phyloP scores from a whole-genome alignment of 2,888 invertebrate genomes.

The Amblyjoppa fuscipennis region DNA sequence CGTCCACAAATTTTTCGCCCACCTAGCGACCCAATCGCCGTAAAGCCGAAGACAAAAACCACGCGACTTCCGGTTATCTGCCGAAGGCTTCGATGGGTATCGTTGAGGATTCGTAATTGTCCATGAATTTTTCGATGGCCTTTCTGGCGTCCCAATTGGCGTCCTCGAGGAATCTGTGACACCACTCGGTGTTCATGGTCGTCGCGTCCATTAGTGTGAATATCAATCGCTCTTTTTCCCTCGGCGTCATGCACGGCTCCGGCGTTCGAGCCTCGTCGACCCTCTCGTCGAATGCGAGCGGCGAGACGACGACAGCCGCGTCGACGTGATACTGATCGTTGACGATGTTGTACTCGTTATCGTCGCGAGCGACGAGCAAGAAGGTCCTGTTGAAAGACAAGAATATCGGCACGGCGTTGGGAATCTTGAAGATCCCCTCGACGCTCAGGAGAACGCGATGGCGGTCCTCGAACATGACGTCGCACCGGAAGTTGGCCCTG shows the following conservation, averaged over 20 bases:
- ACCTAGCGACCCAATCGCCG: constrained; percentile 74
- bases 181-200: constrained; percentile 74
- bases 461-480: constrained; percentile 75
- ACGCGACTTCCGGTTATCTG: constrained; percentile 15
- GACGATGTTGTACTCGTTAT: constrained; percentile 87
- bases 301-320: constrained; percentile 65
- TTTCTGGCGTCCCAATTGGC: constrained; percentile 74
- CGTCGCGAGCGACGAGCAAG: constrained; percentile 85
- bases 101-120: constrained; percentile 71
- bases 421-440: constrained; percentile 87
- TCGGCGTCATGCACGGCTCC: constrained; percentile 60
- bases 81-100: constrained; percentile 71
- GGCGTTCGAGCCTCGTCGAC: constrained; percentile 23
- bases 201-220: constrained; percentile 72
- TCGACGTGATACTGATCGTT: constrained; percentile 89
- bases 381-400: constrained; percentile 88
- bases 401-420: constrained; percentile 69
- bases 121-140: constrained; percentile 74
- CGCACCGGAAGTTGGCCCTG: constrained; percentile 84
- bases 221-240: constrained; percentile 73
- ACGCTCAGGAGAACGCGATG: constrained; percentile 84
- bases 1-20: constrained; percentile 72
- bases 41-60: constrained; percentile 18
- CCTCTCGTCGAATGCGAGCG: constrained; percentile 61
- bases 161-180: constrained; percentile 73